Evolutionary conservation across 2,888 invertebrate species (phyloP).

Genomic region (Slavum lentiscoides): DNA sequence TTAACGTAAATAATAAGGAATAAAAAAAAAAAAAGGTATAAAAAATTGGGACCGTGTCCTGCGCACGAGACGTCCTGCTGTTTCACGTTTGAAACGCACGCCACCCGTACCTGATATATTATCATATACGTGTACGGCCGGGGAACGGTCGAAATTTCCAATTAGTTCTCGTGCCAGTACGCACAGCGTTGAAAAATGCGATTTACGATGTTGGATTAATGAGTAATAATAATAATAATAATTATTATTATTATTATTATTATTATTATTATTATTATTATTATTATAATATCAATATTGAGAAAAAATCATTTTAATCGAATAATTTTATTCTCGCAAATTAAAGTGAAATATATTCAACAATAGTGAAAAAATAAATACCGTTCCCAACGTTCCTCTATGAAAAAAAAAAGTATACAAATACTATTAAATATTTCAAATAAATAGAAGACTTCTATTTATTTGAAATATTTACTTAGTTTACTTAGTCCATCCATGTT

Average conservation of each 20-base stretch:
- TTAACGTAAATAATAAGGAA: conserved; percentile 31
- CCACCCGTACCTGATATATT: not conserved
- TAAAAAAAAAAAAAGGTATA: conserved; percentile 2
- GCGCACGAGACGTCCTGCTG: conserved; percentile 22
- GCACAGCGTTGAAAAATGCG: conserved; percentile 33
- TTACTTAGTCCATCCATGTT: too few relatives aligned
- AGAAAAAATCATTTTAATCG: too few relatives aligned
- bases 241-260: conserved; percentile 3
- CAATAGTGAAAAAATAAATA: too few relatives aligned
- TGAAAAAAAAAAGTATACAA: too few relatives aligned
- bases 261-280: conserved; percentile 2
- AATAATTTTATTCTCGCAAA: too few relatives aligned
- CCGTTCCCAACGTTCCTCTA: too few relatives aligned
- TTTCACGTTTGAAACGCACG: conserved; percentile 1
- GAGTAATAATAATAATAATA: not conserved
- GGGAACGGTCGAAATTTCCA: conserved; percentile 33
- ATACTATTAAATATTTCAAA: too few relatives aligned
- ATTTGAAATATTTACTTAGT: too few relatives aligned
- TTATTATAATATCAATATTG: conserved; percentile 9
- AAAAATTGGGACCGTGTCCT: conserved; percentile 8
- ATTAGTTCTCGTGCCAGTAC: conserved; percentile 34
- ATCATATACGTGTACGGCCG: not conserved
- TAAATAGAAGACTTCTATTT: too few relatives aligned
- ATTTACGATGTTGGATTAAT: conserved; percentile 43
- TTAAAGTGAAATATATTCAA: too few relatives aligned